Conservation (phyloP, 2,797 vertebrate genomes). For the Acanthurus leucopareius region DNA sequence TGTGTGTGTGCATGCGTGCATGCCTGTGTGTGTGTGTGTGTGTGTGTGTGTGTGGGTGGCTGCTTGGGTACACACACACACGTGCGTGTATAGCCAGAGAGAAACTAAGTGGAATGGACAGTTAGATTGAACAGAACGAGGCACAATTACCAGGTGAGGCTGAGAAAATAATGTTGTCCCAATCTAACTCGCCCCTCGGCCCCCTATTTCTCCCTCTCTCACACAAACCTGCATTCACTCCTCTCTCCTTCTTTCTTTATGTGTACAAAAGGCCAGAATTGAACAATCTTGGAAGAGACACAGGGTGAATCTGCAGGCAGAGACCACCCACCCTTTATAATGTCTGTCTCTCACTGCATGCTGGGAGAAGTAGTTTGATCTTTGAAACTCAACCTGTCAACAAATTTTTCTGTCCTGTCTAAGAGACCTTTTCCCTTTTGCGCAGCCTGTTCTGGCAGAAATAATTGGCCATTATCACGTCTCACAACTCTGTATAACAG, state of each 20-base stretch:
- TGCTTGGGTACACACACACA: conserved; percentile 31
- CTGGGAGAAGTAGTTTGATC: conserved; percentile 41
- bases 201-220: background rate
- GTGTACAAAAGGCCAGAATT: conserved; percentile 42
- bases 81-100: conserved; percentile 53
- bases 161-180: conserved; percentile 85
- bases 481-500: too few species aligned
- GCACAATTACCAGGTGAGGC: conserved; percentile 84
- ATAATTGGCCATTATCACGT: too few species aligned
- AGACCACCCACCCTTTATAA: conserved; percentile 53
- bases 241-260: conserved; percentile 24
- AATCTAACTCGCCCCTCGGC: conserved; percentile 56
- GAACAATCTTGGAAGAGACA: conserved; percentile 46
- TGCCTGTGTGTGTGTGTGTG: conserved; percentile 10
- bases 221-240: background rate
- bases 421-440: background rate
- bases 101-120: conserved; percentile 82
- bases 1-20: conserved; percentile 7
- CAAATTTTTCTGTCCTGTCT: conserved; percentile 15
- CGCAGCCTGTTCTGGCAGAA: too few species aligned
- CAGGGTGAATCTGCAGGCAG: conserved; percentile 27
- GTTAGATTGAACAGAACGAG: conserved; percentile 86
- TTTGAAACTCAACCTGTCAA: background rate
- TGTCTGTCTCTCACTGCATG: conserved; percentile 39
- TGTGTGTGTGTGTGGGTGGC: conserved; percentile 42